These are phyloP conservation scores for Arctopsyche grandis DNA, from an alignment of 1,140 invertebrate species.

Conservation along the genomic window DNA sequence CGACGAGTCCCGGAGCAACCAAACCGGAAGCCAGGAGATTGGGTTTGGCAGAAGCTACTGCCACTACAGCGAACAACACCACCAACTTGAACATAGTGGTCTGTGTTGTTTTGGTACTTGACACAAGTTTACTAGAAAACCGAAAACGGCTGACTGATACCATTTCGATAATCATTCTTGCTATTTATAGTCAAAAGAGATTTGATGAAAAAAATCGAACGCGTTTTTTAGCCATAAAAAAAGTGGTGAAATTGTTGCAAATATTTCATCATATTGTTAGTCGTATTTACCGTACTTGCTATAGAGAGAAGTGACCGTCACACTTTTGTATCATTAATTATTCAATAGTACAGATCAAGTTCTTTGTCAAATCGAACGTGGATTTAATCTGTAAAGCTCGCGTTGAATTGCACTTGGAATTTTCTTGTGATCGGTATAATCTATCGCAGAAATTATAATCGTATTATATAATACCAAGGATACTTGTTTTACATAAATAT, in stretches of 20 bases:
- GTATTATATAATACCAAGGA: too few species aligned
- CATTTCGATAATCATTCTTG: background rate
- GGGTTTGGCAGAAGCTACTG: constrained; percentile 53
- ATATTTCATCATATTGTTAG: constrained; percentile 18
- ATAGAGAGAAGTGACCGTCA: too few species aligned
- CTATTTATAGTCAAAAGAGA: background rate
- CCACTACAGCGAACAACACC: constrained; percentile 50
- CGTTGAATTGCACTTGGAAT: too few species aligned
- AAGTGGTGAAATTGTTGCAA: background rate
- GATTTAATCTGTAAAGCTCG: too few species aligned
- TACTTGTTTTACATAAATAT: too few species aligned
- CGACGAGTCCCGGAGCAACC: constrained; percentile 33
- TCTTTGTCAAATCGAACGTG: too few species aligned
- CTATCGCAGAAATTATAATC: too few species aligned
- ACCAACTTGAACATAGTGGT: constrained; percentile 69
- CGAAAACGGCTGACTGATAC: constrained; percentile 58
- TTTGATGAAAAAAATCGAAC: background rate
- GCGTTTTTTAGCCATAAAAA: background rate
- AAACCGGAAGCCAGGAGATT: background rate
- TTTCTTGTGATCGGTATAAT: too few species aligned
- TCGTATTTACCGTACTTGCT: too few species aligned
- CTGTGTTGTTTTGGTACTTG: constrained; percentile 57
- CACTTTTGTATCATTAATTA: too few species aligned
- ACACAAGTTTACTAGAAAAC: constrained; percentile 58
- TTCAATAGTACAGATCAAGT: too few species aligned